These are phyloP conservation scores for Porites lutea DNA, from an alignment of 64 coral and sea anemone genomes.

Conservation along the genomic window DNA sequence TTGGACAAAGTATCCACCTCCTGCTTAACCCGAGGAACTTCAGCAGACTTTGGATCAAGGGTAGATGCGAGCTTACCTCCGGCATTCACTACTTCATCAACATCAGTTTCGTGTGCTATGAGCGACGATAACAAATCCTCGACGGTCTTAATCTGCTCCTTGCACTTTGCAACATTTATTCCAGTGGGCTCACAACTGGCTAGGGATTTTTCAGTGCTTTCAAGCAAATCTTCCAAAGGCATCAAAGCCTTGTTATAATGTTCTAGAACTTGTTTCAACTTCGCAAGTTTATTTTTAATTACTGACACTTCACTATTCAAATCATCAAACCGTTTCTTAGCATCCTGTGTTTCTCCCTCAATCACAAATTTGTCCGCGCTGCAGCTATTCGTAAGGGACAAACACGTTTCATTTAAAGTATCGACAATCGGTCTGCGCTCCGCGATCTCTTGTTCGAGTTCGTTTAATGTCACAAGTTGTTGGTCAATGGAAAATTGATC, in stretches of 20 bases:
- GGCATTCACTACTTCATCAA: conserved; percentile 51
- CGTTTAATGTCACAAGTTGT: conserved; percentile 71
- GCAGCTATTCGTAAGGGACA: conserved; percentile 77
- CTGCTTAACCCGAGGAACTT: conserved; percentile 66
- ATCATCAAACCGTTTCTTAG: conserved; percentile 83
- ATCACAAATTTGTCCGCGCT: conserved; percentile 89
- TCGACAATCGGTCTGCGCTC: conserved; percentile 79
- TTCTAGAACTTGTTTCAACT: conserved; percentile 72
- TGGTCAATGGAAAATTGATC: conserved; percentile 73
- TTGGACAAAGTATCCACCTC: conserved; percentile 56
- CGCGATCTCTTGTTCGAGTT: conserved; percentile 75
- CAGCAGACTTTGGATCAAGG: conserved; percentile 76
- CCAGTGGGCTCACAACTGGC: conserved; percentile 65
- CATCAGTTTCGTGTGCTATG: conserved; percentile 62
- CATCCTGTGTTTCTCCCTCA: conserved; percentile 88
- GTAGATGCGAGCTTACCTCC: conserved; percentile 59
- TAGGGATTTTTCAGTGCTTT: conserved; percentile 76
- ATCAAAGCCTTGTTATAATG: conserved; percentile 76
- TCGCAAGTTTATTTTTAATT: conserved; percentile 57
- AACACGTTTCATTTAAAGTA: conserved; percentile 66
- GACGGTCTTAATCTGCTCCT: conserved; percentile 62
- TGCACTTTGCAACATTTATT: conserved; percentile 70
- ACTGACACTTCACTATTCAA: conserved; percentile 52
- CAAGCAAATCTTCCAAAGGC: conserved; percentile 72
- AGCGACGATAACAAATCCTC: conserved; percentile 69